These are phyloP conservation scores for chimpanzee (Pan troglodytes) DNA, from an alignment of 2,113 vertebrate species.

Conservation along the genomic window NHGRI_mPanTro3-v2.1_pri NC_086016.1:21017001-21017500, in stretches of 20 bases:
- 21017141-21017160: not conserved
- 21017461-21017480: not conserved
- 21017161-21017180: no score
- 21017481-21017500: not conserved
- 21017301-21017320: not conserved
- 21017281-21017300: rapidly evolving
- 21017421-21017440: not conserved
- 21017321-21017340: not conserved
- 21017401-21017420: not conserved
- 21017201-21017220: rapidly evolving
- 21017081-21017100: rapidly evolving
- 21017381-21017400: rapidly evolving
- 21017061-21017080: not conserved
- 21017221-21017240: rapidly evolving
- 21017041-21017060: not conserved
- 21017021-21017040: not conserved
- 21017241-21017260: rapidly evolving
- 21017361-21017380: not conserved
- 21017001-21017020: not conserved
- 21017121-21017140: rapidly evolving
- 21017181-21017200: rapidly evolving
- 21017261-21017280: rapidly evolving
- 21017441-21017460: rapidly evolving
- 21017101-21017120: not conserved
- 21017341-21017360: not conserved